Percentiles rank a stretch among this genome's conserved stretches.
Conservation (phyloP, 2,113 vertebrate species). For the Oreocharis arfaki region DNA sequence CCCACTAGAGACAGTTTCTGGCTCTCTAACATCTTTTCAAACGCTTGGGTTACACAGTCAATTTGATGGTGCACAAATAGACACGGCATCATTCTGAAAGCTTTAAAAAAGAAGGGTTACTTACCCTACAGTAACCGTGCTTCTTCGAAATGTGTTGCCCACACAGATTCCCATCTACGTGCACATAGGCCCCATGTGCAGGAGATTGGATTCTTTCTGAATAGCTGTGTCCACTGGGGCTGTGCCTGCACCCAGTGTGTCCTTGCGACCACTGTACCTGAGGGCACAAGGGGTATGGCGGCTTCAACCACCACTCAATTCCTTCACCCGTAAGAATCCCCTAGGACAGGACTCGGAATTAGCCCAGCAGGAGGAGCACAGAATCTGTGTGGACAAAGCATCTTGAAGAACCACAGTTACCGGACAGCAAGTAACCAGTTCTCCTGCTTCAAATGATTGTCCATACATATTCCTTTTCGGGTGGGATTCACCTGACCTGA, state of each 20-base stretch:
- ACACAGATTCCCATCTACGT: constrained; percentile 70
- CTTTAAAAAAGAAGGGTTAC: constrained; percentile 67
- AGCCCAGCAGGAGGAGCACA: constrained; percentile 42
- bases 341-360: constrained; percentile 39
- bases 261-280: constrained; percentile 70
- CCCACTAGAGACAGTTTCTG: not conserved
- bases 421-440: constrained; percentile 50
- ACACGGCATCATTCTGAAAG: constrained; percentile 55
- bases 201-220: constrained; percentile 69
- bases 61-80: constrained; percentile 24
- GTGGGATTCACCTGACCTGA: constrained; percentile 58
- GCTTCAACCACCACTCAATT: constrained; percentile 66
- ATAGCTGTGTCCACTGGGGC: constrained; percentile 69
- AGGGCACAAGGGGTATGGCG: constrained; percentile 69
- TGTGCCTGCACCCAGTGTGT: constrained; percentile 69
- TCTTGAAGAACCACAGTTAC: constrained; percentile 65
- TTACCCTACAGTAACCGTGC: constrained; percentile 70
- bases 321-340: constrained; percentile 55
- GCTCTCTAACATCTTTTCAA: not conserved
- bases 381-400: constrained; percentile 69
- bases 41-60: not conserved
- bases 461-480: constrained; percentile 58
- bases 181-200: constrained; percentile 66
- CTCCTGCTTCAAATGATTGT: constrained; percentile 64
- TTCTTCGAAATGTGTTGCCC: constrained; percentile 70